Conservation (phyloP, 2,113 vertebrate species). For the Shinisaurus crocodilurus region DNA sequence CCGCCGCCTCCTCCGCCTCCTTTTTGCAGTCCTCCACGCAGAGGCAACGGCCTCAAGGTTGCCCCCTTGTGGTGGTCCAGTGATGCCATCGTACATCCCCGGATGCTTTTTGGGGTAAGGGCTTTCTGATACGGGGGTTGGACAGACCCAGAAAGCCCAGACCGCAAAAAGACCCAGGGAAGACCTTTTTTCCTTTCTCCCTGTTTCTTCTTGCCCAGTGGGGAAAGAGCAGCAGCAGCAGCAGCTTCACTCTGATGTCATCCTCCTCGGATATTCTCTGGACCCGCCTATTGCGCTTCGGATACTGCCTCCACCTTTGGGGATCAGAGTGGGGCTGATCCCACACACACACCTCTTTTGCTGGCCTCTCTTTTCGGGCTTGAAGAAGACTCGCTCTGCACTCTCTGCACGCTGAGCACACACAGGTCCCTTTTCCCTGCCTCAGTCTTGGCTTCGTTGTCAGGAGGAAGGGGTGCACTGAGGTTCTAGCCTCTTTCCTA, state of each 20-base stretch:
- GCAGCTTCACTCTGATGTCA: not conserved
- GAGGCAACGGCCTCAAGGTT: not conserved
- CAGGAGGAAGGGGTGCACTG: not conserved
- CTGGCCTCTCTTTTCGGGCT: not conserved
- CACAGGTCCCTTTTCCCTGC: not conserved
- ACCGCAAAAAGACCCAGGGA: constrained; percentile 58
- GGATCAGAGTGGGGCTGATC: not conserved
- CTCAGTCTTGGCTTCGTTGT: not conserved
- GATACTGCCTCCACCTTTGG: not conserved
- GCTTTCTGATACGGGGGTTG: constrained; percentile 59
- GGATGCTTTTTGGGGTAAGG: constrained; percentile 63
- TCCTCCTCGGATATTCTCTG: too few species aligned
- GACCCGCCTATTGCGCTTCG: not conserved
- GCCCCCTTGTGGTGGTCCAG: constrained; percentile 13
- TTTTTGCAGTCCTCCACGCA: not conserved
- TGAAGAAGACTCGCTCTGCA: not conserved
- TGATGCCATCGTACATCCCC: constrained; percentile 47
- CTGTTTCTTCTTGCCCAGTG: not conserved
- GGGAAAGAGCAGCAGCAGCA: not conserved
- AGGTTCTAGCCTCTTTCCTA: not conserved
- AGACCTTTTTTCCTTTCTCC: constrained; percentile 13
- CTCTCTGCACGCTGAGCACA: not conserved
- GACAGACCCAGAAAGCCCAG: constrained; percentile 62
- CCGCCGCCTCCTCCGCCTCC: too few species aligned
- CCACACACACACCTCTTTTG: not conserved